Evolutionary conservation across 2,113 vertebrate species (phyloP).

Genomic region (Isichthys henryi): DNA sequence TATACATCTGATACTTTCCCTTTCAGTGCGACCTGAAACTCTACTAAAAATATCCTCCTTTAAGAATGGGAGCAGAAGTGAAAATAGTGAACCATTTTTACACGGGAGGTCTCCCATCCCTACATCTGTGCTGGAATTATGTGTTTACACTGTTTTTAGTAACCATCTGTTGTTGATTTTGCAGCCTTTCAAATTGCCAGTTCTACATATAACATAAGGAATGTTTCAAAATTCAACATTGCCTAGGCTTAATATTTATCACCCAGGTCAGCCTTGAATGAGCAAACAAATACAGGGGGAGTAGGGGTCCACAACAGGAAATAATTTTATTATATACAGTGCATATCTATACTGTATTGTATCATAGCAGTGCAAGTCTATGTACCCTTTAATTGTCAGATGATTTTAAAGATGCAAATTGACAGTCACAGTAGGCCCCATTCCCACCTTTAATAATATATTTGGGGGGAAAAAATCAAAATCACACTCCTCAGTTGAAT

Average conservation of each 20-base stretch:
- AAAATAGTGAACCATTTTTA: not conserved
- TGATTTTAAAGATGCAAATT: not conserved
- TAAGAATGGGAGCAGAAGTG: not conserved
- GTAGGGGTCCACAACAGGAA: not conserved
- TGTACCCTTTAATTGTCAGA: not conserved
- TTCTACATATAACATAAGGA: not conserved
- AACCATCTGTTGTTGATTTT: not conserved
- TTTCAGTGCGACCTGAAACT: not conserved
- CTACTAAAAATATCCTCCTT: not conserved
- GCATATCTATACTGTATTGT: not conserved
- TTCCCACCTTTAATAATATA: not conserved
- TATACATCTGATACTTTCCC: not conserved
- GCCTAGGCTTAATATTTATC: not conserved
- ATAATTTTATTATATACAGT: not conserved
- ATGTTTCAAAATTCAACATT: not conserved
- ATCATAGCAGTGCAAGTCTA: not conserved
- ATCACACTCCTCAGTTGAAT: not conserved
- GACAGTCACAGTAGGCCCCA: not conserved
- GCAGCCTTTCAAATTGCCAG: not conserved
- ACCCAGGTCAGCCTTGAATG: not conserved
- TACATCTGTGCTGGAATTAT: not conserved
- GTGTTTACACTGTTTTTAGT: not conserved
- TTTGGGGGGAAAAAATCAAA: not conserved
- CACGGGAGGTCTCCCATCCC: not conserved
- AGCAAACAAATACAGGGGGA: not conserved